Conservation (phyloP, 2,888 invertebrate species). For the Psylliodes chrysocephalus region DNA sequence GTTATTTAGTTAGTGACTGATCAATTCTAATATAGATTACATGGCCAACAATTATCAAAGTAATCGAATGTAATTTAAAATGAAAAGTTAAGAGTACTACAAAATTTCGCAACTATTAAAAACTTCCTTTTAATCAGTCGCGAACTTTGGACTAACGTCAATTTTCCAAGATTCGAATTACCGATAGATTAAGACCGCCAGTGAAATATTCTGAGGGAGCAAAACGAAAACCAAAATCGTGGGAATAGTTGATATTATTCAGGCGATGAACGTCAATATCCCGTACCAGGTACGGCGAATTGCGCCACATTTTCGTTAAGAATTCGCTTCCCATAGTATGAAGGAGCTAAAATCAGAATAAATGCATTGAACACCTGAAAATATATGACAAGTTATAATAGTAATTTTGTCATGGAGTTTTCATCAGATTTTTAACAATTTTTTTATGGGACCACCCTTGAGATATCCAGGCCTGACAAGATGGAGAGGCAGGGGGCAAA, state of each 20-base stretch:
- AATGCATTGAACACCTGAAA: too few relatives aligned
- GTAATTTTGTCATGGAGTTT: too few relatives aligned
- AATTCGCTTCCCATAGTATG: slow-evolving; percentile 24
- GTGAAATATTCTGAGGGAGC: slow-evolving; percentile 17
- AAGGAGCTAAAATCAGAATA: slow-evolving; percentile 1
- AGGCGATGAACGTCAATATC: slow-evolving; percentile 59
- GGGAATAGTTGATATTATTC: slow-evolving; percentile 26
- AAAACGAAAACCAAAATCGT: slow-evolving; percentile 23
- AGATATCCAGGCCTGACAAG: too few relatives aligned
- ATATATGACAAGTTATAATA: too few relatives aligned
- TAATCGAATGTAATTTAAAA: too few relatives aligned
- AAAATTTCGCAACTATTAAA: neutral
- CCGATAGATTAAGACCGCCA: slow-evolving; percentile 8
- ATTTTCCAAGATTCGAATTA: slow-evolving; percentile 9
- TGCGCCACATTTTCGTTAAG: slow-evolving; percentile 36
- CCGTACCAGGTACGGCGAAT: slow-evolving; percentile 59
- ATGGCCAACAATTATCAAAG: too few relatives aligned
- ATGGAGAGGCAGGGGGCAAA: too few relatives aligned
- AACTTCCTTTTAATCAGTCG: neutral
- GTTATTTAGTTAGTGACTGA: too few relatives aligned
- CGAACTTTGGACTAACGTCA: slow-evolving; percentile 4
- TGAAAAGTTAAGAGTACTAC: too few relatives aligned
- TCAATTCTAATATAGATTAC: too few relatives aligned
- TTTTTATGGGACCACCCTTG: too few relatives aligned
- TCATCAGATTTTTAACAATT: too few relatives aligned